A percentile compares a stretch with the other conserved stretches of the same genome.
Evolutionary conservation across 2,888 invertebrate species (phyloP).

Genomic region (Lathronympha strigana): DNA sequence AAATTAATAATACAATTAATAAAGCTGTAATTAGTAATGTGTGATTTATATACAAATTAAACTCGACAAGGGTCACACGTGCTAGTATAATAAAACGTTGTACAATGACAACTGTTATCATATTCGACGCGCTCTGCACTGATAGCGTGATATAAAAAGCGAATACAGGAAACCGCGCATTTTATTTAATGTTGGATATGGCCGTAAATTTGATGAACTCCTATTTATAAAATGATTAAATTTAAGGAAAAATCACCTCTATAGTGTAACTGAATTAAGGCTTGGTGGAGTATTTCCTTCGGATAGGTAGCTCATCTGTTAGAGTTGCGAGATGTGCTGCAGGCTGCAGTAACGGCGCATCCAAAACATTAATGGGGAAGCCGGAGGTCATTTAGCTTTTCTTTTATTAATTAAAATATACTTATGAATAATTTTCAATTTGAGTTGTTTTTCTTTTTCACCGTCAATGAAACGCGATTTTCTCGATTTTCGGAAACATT

Average conservation of each 20-base stretch:
- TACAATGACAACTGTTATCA: constrained; percentile 6
- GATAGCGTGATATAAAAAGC: constrained; percentile 15
- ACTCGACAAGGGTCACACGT: constrained; percentile 1
- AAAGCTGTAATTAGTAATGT: constrained; percentile 5
- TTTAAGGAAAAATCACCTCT: background rate
- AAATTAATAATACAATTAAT: too few relatives aligned
- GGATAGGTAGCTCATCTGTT: too few relatives aligned
- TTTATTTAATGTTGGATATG: background rate
- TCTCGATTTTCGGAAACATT: too few relatives aligned
- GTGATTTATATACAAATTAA: constrained; percentile 12
- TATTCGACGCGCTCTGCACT: background rate
- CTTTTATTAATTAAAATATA: too few relatives aligned
- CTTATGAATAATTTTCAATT: too few relatives aligned
- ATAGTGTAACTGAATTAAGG: background rate
- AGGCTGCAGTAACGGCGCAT: too few relatives aligned
- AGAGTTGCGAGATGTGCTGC: too few relatives aligned
- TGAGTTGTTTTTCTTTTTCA: too few relatives aligned
- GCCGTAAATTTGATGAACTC: background rate
- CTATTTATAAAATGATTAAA: background rate
- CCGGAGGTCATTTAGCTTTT: too few relatives aligned
- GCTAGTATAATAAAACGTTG: constrained; percentile 15
- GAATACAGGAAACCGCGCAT: constrained; percentile 22
- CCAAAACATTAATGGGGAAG: too few relatives aligned
- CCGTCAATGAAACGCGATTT: too few relatives aligned
- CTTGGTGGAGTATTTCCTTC: too few relatives aligned